Conservation (phyloP, 2,797 vertebrate species). For the Coendou prehensilis region DNA sequence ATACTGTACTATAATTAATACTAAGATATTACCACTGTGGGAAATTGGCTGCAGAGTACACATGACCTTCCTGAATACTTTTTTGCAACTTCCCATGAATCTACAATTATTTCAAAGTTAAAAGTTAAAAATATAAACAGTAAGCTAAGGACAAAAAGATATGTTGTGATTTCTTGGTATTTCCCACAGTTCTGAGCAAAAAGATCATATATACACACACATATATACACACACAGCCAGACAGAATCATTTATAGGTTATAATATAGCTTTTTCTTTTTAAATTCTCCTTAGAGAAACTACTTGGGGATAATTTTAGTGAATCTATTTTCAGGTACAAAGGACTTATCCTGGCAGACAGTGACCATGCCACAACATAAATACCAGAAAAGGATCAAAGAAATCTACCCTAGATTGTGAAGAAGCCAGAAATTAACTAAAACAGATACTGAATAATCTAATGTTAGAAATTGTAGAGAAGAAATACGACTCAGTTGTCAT, state of each 20-base stretch:
- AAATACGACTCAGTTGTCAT: constrained; percentile 62
- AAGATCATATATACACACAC: background rate
- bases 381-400: constrained; percentile 47
- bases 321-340: constrained; percentile 58
- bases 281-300: constrained; percentile 62
- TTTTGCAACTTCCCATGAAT: constrained; percentile 52
- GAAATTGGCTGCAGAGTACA: constrained; percentile 51
- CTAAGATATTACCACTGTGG: background rate
- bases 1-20: constrained; percentile 16
- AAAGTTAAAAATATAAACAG: constrained; percentile 62
- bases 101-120: constrained; percentile 70
- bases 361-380: constrained; percentile 26
- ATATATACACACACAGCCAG: background rate
- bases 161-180: constrained; percentile 38
- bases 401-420: constrained; percentile 45
- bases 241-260: constrained; percentile 40
- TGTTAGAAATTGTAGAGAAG: constrained; percentile 46
- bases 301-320: constrained; percentile 38
- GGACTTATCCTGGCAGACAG: constrained; percentile 46
- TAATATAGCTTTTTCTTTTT: constrained; percentile 28
- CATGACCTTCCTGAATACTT: background rate
- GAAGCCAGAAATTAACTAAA: constrained; percentile 73
- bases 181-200: constrained; percentile 43
- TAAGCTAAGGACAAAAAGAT: constrained; percentile 57
- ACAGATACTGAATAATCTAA: constrained; percentile 59